Percentiles rank a stretch among this genome's conserved stretches.
phyloP scores from a whole-genome alignment of 2,113 vertebrate genomes.

The Aldabrachelys gigantea region DNA sequence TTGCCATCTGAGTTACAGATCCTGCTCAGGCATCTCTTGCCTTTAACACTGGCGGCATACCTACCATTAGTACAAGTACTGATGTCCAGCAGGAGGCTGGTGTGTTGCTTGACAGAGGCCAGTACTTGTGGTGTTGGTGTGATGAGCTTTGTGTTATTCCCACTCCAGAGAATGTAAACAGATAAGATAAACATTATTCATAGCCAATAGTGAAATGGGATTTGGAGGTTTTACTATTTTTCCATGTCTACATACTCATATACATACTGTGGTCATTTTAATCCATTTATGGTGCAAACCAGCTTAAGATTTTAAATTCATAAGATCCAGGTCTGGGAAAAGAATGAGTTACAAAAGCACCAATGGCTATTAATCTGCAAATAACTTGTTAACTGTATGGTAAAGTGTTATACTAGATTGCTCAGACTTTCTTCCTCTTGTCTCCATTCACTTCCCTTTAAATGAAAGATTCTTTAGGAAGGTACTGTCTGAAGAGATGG shows the following conservation, averaged over 20 bases:
- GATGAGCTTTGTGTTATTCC: not conserved
- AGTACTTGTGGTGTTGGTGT: not conserved
- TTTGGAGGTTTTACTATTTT: not conserved
- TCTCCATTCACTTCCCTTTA: not conserved
- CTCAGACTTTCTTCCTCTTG: not conserved
- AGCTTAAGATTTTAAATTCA: not conserved
- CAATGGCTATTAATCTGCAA: not conserved
- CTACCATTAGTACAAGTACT: accelerated
- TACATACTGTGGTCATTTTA: too few species aligned
- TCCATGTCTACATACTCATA: too few species aligned
- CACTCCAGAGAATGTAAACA: too few species aligned
- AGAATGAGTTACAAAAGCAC: not conserved
- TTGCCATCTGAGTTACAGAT: not conserved
- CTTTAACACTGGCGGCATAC: not conserved
- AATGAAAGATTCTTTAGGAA: not conserved
- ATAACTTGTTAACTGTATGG: not conserved
- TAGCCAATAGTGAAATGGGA: accelerated
- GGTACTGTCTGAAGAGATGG: not conserved
- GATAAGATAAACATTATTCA: not conserved
- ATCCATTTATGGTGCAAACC: too few species aligned
- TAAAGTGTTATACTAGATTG: not conserved
- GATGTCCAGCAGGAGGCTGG: not conserved
- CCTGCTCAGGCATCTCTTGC: not conserved
- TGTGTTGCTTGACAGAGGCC: accelerated
- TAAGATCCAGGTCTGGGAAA: not conserved